phyloP scores from a whole-genome alignment of 2,113 vertebrate genomes.

The Pteropus alecto region DNA sequence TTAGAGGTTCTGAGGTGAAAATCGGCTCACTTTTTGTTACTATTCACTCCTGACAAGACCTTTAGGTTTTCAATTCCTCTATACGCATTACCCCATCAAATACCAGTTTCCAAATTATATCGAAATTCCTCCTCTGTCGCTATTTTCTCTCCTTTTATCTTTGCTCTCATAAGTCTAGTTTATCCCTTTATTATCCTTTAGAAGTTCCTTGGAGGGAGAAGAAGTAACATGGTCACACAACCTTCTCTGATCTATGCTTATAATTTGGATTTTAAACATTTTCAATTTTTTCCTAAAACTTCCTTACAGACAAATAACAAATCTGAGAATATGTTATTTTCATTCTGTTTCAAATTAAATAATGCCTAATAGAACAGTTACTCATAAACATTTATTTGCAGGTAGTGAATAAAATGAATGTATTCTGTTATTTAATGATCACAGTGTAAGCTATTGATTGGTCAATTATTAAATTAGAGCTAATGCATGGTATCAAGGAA shows the following conservation, averaged over 20 bases:
- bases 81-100: neutral
- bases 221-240: neutral
- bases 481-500: neutral
- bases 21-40: neutral
- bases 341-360: slow-evolving; percentile 27
- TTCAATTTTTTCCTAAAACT: neutral
- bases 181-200: neutral
- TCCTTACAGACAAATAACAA: slow-evolving; percentile 25
- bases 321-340: neutral
- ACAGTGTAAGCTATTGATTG: neutral
- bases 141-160: neutral
- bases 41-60: neutral
- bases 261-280: neutral
- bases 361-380: neutral
- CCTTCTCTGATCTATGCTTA: neutral
- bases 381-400: slow-evolving; percentile 26
- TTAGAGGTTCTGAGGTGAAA: neutral
- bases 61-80: neutral
- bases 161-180: neutral
- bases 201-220: neutral
- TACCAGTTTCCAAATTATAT: neutral
- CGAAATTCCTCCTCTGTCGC: neutral
- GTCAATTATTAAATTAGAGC: neutral
- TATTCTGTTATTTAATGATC: slow-evolving; percentile 29
- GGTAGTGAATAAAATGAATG: neutral